These are phyloP conservation scores for Conus canariensis DNA, from an alignment of 2,888 invertebrate genomes.

Conservation along the genomic window DNA sequence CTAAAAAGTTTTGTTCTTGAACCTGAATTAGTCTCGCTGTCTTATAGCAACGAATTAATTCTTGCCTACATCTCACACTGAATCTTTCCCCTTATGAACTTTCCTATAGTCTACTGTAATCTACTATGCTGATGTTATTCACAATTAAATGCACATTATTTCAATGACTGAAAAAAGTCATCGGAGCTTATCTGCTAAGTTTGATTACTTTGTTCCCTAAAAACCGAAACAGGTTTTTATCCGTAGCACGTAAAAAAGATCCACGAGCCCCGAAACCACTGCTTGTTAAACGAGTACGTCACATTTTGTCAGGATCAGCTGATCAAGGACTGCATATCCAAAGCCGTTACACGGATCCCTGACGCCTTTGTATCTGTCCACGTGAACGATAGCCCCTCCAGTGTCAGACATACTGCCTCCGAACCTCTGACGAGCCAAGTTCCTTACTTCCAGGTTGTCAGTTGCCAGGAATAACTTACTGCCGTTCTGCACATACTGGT, in stretches of 20 bases:
- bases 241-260: conserved; percentile 39
- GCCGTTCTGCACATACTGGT: conserved; percentile 41
- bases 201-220: no score
- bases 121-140: no score
- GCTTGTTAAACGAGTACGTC: conserved; percentile 45
- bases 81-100: no score
- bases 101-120: no score
- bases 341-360: conserved; percentile 42
- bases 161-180: no score
- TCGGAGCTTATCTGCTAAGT: no score
- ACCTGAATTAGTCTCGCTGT: no score
- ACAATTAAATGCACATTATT: no score
- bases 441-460: conserved; percentile 49
- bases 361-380: conserved; percentile 34
- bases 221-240: conserved; percentile 34
- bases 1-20: no score
- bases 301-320: conserved; percentile 47
- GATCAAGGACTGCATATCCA: conserved; percentile 48
- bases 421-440: conserved; percentile 37
- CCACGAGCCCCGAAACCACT: conserved; percentile 54
- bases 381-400: conserved; percentile 48
- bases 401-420: conserved; percentile 30
- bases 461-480: conserved; percentile 52
- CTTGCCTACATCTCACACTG: no score
- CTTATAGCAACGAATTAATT: no score